Base-by-base conservation (phyloP, 2,888 invertebrate species). In the Epinotia demarniana region DNA sequence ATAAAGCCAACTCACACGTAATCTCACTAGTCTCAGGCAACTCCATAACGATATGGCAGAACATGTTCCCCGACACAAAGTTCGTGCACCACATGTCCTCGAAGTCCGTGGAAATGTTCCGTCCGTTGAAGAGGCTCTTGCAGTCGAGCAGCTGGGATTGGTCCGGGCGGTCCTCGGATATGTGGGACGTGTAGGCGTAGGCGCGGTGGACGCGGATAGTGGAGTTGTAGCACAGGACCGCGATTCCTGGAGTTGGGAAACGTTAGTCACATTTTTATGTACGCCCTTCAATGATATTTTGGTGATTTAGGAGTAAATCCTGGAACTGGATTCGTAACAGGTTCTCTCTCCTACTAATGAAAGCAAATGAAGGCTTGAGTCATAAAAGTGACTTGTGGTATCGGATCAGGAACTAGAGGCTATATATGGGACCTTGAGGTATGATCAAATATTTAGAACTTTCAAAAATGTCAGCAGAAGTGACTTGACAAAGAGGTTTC, bases 11-110 rank as follows among this genome's bases (percentile, higher is more conserved):
- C 89, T 87, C 78, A 94, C 94, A 87, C 1, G 92, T 92, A 39
- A 94, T 88, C 78, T 92, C 91, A 12, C 85, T 86, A 1, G 86
- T 82, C 70, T 92, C 89, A 53, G 82, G 80, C 69, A 94, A 73
- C 79, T 93, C 92, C 80, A 94, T 85, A 2, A 93, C 86, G 16
- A 94, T 84, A 77, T 94, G 90, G 33, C 90, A 92, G 80, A 88
- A 90, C 79, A 88, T 87, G 9, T 78, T 80, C 0, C 90, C 92
- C 0, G 87, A 80, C 0, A 84, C 81, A 73, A 92, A 92, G 81
- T 90, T 92, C 0, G 92, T 88, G 79, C 95, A 93, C 96, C 96
- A 96, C 96, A 96, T 96, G 83, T 97, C 95, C 67, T 95, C 94
- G 53, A 95, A 92, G 64, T 96, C 95, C 0, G 95, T 95, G 0